A percentile compares a stretch with the other conserved stretches of the same genome.
phyloP scores from a whole-genome alignment of 1,140 invertebrate genomes.

The Lysiphlebus fabarum region DNA sequence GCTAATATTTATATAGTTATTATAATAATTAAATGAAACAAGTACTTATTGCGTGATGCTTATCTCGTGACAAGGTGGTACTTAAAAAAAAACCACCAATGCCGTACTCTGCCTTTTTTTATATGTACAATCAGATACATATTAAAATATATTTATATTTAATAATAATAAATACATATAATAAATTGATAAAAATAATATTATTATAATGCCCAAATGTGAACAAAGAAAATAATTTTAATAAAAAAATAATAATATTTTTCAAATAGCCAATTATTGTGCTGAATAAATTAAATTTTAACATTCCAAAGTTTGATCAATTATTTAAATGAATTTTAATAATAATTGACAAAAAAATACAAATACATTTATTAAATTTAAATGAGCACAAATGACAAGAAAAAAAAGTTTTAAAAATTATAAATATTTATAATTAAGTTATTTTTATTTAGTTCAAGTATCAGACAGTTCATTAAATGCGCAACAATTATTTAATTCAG shows the following conservation, averaged over 20 bases:
- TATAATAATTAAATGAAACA: background rate
- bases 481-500: too few relatives aligned
- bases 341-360: too few relatives aligned
- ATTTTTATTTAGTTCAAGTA: too few relatives aligned
- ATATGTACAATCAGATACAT: slow-evolving; percentile 26
- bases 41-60: background rate
- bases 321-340: too few relatives aligned
- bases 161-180: slow-evolving; percentile 4
- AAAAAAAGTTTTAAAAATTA: too few relatives aligned
- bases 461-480: too few relatives aligned
- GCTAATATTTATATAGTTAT: background rate
- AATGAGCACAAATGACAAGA: too few relatives aligned
- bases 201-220: slow-evolving; percentile 1
- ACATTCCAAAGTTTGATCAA: too few relatives aligned
- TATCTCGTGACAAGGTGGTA: slow-evolving; percentile 3
- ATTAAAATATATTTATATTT: slow-evolving; percentile 21
- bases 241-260: background rate
- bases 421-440: too few relatives aligned
- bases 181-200: background rate
- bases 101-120: slow-evolving; percentile 28
- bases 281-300: too few relatives aligned
- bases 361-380: too few relatives aligned
- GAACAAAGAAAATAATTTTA: background rate
- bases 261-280: background rate
- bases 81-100: slow-evolving; percentile 7